Percentiles rank a stretch among this genome's conserved stretches.
phyloP scores from a whole-genome alignment of 2,113 vertebrate genomes.

The Mixornis gularis region DNA sequence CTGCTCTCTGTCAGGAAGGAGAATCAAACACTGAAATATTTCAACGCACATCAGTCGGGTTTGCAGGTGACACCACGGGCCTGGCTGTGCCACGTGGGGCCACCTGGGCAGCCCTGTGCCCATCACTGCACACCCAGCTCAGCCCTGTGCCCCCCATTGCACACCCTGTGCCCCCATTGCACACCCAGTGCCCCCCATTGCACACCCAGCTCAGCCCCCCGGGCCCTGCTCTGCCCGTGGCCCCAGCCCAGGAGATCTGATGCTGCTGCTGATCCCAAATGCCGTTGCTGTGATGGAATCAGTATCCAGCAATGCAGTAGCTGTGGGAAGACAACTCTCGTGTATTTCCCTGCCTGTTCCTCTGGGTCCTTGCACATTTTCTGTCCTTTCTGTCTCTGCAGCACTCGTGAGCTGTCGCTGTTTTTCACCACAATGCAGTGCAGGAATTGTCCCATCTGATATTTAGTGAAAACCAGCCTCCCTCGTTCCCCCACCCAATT shows the following conservation, averaged over 20 bases:
- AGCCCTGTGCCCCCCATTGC: no score
- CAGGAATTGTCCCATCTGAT: neutral
- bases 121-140: neutral
- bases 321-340: neutral
- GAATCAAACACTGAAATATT: neutral
- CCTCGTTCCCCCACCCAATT: neutral
- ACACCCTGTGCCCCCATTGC: no score
- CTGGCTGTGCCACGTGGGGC: neutral
- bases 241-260: neutral
- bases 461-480: neutral
- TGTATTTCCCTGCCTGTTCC: neutral
- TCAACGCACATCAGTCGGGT: neutral
- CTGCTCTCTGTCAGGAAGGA: conserved; percentile 46
- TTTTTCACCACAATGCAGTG: neutral
- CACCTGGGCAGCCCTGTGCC: neutral
- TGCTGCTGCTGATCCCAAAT: no score
- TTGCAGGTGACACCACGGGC: neutral
- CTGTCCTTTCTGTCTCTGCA: neutral
- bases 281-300: no score
- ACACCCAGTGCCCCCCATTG: no score
- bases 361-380: neutral
- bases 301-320: neutral
- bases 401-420: neutral
- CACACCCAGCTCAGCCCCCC: no score
- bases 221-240: neutral